Evolutionary conservation across 2,113 vertebrate genomes (phyloP).

Genomic region (Stegastes partitus): DNA sequence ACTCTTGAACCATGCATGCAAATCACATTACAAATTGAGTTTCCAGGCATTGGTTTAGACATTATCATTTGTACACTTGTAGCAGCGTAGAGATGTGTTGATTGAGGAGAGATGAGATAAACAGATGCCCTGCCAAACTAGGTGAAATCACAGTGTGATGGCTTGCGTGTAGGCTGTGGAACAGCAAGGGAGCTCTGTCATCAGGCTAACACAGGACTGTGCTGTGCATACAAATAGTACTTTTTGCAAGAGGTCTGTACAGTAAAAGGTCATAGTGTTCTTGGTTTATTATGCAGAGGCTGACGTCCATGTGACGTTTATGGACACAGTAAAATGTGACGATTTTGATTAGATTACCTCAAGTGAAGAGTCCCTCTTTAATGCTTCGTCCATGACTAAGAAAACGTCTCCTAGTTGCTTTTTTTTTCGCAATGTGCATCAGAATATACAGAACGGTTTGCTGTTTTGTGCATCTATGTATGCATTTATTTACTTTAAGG

Average conservation of each 20-base stretch:
- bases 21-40: background rate
- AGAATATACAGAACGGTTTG: background rate
- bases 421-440: background rate
- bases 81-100: background rate
- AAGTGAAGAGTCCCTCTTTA: background rate
- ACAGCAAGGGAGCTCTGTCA: constrained; percentile 33
- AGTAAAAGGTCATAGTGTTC: constrained; percentile 44
- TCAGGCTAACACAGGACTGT: constrained; percentile 17
- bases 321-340: constrained; percentile 14
- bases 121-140: constrained; percentile 38
- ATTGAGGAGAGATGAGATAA: constrained; percentile 38
- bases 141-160: constrained; percentile 72
- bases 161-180: constrained; percentile 28
- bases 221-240: constrained; percentile 40
- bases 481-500: background rate
- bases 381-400: background rate
- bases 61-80: background rate
- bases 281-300: background rate
- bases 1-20: background rate
- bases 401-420: background rate
- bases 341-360: constrained; percentile 17
- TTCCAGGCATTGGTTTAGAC: constrained; percentile 12
- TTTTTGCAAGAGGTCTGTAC: constrained; percentile 10
- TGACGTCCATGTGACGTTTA: constrained; percentile 18
- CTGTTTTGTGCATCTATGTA: constrained; percentile 5